Percentiles rank a stretch among this genome's conserved stretches.
phyloP scores from a whole-genome alignment of 2,113 vertebrate genomes.

The Callithrix jacchus region DNA sequence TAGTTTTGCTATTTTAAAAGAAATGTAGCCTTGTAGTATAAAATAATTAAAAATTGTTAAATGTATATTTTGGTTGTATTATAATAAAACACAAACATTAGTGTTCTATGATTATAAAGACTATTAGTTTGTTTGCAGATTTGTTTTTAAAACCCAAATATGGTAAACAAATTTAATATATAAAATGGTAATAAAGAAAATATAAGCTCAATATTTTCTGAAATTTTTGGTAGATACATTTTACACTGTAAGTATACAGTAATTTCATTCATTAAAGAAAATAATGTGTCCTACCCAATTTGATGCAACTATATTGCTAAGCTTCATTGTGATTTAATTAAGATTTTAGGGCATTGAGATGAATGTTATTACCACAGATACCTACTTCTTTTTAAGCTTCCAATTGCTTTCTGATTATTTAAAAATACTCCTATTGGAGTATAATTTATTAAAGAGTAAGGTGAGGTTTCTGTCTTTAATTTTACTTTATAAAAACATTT shows the following conservation, averaged over 20 bases:
- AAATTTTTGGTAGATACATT: not conserved
- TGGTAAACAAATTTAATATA: not conserved
- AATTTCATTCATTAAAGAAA: not conserved
- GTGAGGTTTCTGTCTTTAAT: not conserved
- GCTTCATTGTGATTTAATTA: conserved; percentile 29
- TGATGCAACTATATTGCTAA: not conserved
- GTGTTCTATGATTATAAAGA: conserved; percentile 53
- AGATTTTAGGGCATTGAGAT: not conserved
- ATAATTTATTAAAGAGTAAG: not conserved
- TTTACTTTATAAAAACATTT: not conserved
- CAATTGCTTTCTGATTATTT: not conserved
- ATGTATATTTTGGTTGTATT: conserved; percentile 62
- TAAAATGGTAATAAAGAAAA: not conserved
- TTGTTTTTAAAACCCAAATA: conserved; percentile 21
- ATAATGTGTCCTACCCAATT: not conserved
- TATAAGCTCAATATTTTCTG: not conserved
- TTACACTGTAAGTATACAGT: not conserved
- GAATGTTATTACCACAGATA: not conserved
- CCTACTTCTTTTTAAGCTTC: conserved; percentile 23
- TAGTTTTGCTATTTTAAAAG: conserved; percentile 47
- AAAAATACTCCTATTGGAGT: not conserved
- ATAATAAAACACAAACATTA: conserved; percentile 73
- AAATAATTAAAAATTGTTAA: conserved; percentile 64
- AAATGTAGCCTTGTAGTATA: conserved; percentile 63
- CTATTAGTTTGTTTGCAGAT: conserved; percentile 12